Conservation (phyloP, 64 coral and sea anemone genomes). For the Platygyra sinensis region DNA sequence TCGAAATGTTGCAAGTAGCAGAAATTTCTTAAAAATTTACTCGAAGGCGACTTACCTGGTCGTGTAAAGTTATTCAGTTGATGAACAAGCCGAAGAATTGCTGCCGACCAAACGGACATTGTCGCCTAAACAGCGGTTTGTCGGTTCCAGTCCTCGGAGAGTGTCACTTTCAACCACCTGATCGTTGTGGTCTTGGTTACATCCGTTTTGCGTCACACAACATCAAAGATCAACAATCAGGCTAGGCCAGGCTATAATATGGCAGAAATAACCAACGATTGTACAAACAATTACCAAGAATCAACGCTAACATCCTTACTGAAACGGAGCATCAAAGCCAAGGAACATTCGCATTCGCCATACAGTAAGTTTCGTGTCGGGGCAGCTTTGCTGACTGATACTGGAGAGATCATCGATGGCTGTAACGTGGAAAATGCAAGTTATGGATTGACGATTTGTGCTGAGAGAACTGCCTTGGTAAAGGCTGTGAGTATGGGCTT, state of each 20-base stretch:
- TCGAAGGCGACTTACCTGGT: conserved; percentile 28
- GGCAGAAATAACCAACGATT: neutral
- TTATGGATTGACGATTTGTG: conserved; percentile 83
- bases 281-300: neutral
- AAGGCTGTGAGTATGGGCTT: conserved; percentile 90
- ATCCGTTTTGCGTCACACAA: too few relatives aligned
- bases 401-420: conserved; percentile 75
- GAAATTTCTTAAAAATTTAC: neutral
- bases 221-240: too few relatives aligned
- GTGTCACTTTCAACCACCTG: too few relatives aligned
- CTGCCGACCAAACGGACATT: conserved; percentile 2
- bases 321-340: conserved; percentile 71
- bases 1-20: too few relatives aligned
- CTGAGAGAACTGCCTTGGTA: conserved; percentile 93
- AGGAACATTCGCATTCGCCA: conserved; percentile 85
- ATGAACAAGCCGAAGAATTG: conserved; percentile 26
- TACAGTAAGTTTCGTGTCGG: conserved; percentile 99
- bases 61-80: conserved; percentile 46
- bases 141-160: too few relatives aligned
- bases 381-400: conserved; percentile 72
- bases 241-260: neutral
- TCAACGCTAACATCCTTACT: conserved; percentile 38
- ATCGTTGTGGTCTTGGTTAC: too few relatives aligned
- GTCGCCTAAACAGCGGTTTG: too few relatives aligned
- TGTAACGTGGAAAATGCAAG: conserved; percentile 96